Percentiles rank a stretch among this genome's conserved stretches.
phyloP scores from a whole-genome alignment of 2,888 invertebrate genomes.

The Oxytorus armatus region DNA sequence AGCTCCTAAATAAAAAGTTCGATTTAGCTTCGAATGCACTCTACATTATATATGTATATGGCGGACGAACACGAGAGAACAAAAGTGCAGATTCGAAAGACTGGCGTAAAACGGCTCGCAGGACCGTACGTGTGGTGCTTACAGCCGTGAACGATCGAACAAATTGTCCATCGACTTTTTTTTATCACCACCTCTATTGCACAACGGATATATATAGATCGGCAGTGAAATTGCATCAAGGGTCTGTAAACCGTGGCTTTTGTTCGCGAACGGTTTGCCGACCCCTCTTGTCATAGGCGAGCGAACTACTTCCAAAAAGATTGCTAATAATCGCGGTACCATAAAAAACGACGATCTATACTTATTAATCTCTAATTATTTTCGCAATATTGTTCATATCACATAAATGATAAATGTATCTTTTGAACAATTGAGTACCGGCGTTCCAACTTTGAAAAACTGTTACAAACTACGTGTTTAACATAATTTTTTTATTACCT shows the following conservation, averaged over 20 bases:
- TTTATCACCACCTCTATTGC: background rate
- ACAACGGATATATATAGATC: background rate
- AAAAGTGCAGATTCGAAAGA: slow-evolving; percentile 33
- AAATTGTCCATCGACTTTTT: slow-evolving; percentile 37
- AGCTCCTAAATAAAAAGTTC: too few species aligned
- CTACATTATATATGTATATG: slow-evolving; percentile 1
- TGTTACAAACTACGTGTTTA: background rate
- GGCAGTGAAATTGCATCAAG: background rate
- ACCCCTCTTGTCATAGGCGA: background rate
- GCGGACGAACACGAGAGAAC: slow-evolving; percentile 19
- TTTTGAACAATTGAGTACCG: too few species aligned
- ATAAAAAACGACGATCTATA: too few species aligned
- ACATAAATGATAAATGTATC: background rate
- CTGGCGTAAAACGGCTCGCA: background rate
- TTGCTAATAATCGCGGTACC: too few species aligned
- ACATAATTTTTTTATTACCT: too few species aligned
- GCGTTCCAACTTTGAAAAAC: background rate
- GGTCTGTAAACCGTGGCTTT: background rate
- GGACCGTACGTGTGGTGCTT: slow-evolving; percentile 11
- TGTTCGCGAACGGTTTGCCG: background rate
- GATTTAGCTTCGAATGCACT: background rate
- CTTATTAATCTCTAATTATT: too few species aligned
- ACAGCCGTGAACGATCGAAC: slow-evolving; percentile 23
- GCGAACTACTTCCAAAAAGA: background rate
- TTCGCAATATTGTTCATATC: too few species aligned